Evolutionary conservation across 2,797 vertebrate species (phyloP), one percentile per base, ranked within the genome.

Genomic region (Acropternis orthonyx): DNA sequence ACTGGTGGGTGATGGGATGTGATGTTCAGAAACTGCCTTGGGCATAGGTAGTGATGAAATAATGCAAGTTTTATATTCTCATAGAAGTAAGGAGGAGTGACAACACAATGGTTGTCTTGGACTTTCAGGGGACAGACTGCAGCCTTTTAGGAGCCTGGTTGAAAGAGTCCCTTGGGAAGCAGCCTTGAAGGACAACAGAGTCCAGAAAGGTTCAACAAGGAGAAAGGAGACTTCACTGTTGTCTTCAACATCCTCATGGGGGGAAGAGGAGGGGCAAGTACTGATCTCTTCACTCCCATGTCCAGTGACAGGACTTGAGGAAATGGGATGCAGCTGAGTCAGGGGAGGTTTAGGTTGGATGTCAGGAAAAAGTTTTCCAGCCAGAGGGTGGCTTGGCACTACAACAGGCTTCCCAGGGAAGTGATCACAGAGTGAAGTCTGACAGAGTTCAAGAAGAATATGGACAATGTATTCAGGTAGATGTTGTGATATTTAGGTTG

Each of bases 201-300:
- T 17, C 19, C 23, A 6, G 22, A 18, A 54, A 37, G 15, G 5
- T 10, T 41, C 19, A 27, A n/a, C 32, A 30, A 0, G 0, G 34
- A 55, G 26, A 63, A 10, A 3, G 32, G 26, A 72, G 32, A 87
- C 8, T 19, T 49, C 39, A 28, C 6, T 5, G 8, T 46, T 24
- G 30, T 12, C 12, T 43, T 56, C 36, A 49, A 27, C 7, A 16
- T 37, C 32, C 19, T 56, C 27, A 20, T 12, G 32, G 28, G 7
- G 3, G 4, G 9, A 32, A 9, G 6, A 3, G 30, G 27, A 79
- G 14, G 15, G 4, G 16, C 5, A 37, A 18, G 16, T 59, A 59
- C 24, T 12, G 17, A 59, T 27, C 10, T 59, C 58, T 59, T 37
- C 26, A 27, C 16, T 59, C 16, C 5, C 3, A 3, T 37, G 36